Base-by-base conservation (phyloP, 2,888 invertebrate genomes). In the Dermolepida albohirtum region DNA sequence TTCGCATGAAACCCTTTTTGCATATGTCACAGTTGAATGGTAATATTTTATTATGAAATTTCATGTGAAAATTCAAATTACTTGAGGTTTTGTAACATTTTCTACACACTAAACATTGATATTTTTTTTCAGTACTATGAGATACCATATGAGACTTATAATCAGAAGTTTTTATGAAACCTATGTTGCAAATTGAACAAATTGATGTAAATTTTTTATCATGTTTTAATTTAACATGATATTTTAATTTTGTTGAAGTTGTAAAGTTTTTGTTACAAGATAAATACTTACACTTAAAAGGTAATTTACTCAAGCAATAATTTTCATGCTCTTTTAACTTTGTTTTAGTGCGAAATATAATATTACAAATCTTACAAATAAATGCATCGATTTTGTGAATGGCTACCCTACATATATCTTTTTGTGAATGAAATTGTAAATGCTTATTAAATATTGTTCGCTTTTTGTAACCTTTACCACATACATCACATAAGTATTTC, bases 1-100 rank as follows among this genome's bases (percentile, higher is more conserved):
- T 82, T 17, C 83, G 71, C 79, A 82, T 78, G 68, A 83, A 83
- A 8, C 82, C 82, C 71, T 81, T 83, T 14, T 73, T 67, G 57
- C 83, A 83, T 41, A 80, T 75, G 0, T 72, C 50, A 67, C 83
- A 83, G 16, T 72, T 75, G 67, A 77, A 81, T 1, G 82, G 82
- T 62, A 82, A 70, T 16, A 73, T 77, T 34, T 76, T 73, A 17
- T 74, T 73, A 68, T 84, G 84, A 29, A 78, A 75, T 74, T 82
- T 84, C 72, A 79, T 76, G 67, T 84, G 84, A 69, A 82, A 82
- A 73, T 83, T 83, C 51, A 84, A 76, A 73, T 84, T 83, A 66
- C 82, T 81, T 51, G 80, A 47, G 0, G 82, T 82, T 73, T 83
- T 83, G 68, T 83, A 84, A 10, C 75, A 73, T 73, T 81, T 83